Conservation (phyloP, 2,888 invertebrate species). For the Drosophila algonquin region DNA sequence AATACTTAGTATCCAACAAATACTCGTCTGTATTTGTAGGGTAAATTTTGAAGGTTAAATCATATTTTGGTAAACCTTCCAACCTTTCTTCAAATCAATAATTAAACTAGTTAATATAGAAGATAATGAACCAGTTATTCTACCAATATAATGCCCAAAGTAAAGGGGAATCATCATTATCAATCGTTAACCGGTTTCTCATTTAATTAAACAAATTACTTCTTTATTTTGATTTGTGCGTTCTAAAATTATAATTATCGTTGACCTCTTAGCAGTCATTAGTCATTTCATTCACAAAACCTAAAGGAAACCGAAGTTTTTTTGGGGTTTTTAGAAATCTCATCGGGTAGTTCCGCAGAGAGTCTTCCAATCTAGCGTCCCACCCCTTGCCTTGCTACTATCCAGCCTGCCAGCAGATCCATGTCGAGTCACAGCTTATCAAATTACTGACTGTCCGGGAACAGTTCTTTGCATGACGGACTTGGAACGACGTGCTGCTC, state of each 20-base stretch:
- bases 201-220: constrained; percentile 1
- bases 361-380: too few relatives aligned
- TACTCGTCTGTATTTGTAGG: not conserved
- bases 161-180: constrained; percentile 8
- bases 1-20: not conserved
- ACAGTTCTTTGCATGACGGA: too few relatives aligned
- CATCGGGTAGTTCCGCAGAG: too few relatives aligned
- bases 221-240: constrained; percentile 8
- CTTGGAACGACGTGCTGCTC: too few relatives aligned
- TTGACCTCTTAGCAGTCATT: constrained; percentile 28
- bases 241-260: constrained; percentile 25
- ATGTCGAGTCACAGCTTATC: too few relatives aligned
- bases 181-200: constrained; percentile 15
- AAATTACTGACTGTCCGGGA: too few relatives aligned
- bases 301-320: not conserved
- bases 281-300: constrained; percentile 26
- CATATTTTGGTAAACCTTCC: not conserved
- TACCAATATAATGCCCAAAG: not conserved
- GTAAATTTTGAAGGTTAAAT: not conserved
- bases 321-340: not conserved
- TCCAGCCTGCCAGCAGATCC: too few relatives aligned
- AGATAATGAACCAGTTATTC: constrained; percentile 25
- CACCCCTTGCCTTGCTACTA: too few relatives aligned
- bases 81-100: not conserved
- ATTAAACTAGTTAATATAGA: not conserved